Percentiles rank a stretch among this genome's conserved stretches.
These are phyloP conservation scores for Chymomyza caudatula DNA, from an alignment of 2,888 invertebrate genomes.

Conservation along the genomic window DNA sequence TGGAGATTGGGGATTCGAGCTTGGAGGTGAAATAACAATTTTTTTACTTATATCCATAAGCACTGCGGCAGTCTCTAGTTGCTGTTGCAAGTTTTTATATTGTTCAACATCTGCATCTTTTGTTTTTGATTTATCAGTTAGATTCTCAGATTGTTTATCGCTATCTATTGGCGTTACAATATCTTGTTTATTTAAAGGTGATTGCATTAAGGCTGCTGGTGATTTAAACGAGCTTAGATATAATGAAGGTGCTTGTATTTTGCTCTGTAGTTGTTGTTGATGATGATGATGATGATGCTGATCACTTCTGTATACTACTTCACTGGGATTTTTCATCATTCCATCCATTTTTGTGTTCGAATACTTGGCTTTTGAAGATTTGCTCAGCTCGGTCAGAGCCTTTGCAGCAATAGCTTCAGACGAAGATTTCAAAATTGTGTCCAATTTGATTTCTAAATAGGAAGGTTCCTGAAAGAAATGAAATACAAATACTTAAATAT, in stretches of 20 bases:
- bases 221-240: constrained; percentile 42
- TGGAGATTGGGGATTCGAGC: constrained; percentile 77
- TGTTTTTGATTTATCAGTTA: constrained; percentile 24
- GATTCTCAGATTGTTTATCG: constrained; percentile 27
- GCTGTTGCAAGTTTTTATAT: constrained; percentile 74
- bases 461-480: constrained; percentile 42
- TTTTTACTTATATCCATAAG: constrained; percentile 79
- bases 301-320: background rate
- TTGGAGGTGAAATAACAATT: constrained; percentile 77
- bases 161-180: constrained; percentile 20
- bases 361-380: constrained; percentile 68
- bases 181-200: constrained; percentile 25
- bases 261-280: background rate
- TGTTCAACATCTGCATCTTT: constrained; percentile 52
- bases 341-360: constrained; percentile 31
- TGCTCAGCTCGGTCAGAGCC: constrained; percentile 77
- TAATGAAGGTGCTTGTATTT: constrained; percentile 22
- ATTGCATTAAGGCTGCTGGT: constrained; percentile 18
- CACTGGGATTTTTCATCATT: constrained; percentile 6
- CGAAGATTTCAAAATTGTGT: constrained; percentile 66
- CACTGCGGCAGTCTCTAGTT: constrained; percentile 78
- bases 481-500: background rate
- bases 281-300: background rate
- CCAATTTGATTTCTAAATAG: constrained; percentile 53
- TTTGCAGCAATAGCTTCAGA: constrained; percentile 78